A percentile compares a stretch with the other conserved stretches of the same genome.
phyloP scores from a whole-genome alignment of 2,888 invertebrate species.

The Lypha dubia region DNA sequence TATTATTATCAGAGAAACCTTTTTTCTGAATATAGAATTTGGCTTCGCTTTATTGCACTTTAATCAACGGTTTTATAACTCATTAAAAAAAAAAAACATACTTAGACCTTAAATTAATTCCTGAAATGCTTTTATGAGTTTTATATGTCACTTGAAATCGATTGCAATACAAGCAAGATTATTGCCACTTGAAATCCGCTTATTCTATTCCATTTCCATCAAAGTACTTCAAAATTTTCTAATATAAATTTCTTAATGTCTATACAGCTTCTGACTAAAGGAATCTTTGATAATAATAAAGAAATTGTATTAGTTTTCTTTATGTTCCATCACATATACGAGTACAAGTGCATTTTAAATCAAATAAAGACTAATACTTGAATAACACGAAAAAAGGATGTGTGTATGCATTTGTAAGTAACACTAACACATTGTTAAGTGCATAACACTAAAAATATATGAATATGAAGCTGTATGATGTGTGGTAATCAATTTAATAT shows the following conservation, averaged over 20 bases:
- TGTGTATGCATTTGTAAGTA: background rate
- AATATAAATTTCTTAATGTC: constrained; percentile 38
- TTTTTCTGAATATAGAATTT: too few relatives aligned
- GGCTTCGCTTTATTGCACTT: too few relatives aligned
- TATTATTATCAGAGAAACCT: too few relatives aligned
- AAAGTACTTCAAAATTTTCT: constrained; percentile 28
- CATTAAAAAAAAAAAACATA: too few relatives aligned
- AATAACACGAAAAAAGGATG: background rate
- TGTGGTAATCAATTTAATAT: constrained; percentile 46
- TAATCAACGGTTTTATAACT: too few relatives aligned
- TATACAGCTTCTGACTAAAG: constrained; percentile 14
- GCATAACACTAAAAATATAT: background rate
- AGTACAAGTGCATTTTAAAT: background rate
- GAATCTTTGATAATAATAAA: constrained; percentile 22
- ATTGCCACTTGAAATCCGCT: constrained; percentile 9
- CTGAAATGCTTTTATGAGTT: too few relatives aligned
- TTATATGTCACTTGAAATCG: too few relatives aligned
- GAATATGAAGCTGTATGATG: constrained; percentile 11
- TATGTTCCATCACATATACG: background rate
- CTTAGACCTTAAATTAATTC: too few relatives aligned
- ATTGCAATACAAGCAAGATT: too few relatives aligned
- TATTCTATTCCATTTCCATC: background rate
- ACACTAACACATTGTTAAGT: background rate
- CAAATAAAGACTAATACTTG: background rate
- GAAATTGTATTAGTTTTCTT: background rate